Conservation (phyloP, 2,113 vertebrate genomes). For the Cryptotis parvus region DNA sequence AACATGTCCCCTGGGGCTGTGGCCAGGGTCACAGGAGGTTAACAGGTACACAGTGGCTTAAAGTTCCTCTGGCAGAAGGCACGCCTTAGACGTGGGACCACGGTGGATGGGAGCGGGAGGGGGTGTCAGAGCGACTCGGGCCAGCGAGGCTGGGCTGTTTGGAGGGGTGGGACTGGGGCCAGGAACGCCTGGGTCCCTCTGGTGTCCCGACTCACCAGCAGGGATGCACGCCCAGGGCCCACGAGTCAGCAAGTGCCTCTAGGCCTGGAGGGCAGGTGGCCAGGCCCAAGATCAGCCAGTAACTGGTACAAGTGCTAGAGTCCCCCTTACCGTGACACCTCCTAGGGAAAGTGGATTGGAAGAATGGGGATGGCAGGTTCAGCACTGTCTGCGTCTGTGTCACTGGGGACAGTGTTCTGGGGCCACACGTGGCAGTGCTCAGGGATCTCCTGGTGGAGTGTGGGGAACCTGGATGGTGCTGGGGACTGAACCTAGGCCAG, state of each 20-base stretch:
- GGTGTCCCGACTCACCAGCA: rapidly evolving
- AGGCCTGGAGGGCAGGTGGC: not conserved
- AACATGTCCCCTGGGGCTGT: too few species aligned
- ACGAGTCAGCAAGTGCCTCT: not conserved
- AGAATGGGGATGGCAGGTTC: too few species aligned
- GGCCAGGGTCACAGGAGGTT: not conserved
- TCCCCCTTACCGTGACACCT: not conserved
- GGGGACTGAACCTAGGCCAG: too few species aligned
- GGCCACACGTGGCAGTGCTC: too few species aligned
- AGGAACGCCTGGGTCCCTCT: not conserved
- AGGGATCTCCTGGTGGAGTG: too few species aligned
- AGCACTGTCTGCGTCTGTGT: too few species aligned
- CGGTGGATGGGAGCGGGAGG: not conserved
- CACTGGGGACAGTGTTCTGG: too few species aligned
- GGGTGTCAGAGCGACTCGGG: not conserved
- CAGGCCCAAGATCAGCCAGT: not conserved
- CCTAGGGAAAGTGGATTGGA: not conserved
- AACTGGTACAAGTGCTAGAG: not conserved
- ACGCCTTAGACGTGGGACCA: not conserved
- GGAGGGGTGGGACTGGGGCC: not conserved
- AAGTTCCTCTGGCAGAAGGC: conserved; percentile 13
- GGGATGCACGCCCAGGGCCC: not conserved
- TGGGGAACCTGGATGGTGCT: too few species aligned
- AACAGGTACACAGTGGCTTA: not conserved
- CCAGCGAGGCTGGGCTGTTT: not conserved